These are phyloP conservation scores for Diarsia rubi DNA, from an alignment of 2,888 invertebrate species.

Conservation along the genomic window DNA sequence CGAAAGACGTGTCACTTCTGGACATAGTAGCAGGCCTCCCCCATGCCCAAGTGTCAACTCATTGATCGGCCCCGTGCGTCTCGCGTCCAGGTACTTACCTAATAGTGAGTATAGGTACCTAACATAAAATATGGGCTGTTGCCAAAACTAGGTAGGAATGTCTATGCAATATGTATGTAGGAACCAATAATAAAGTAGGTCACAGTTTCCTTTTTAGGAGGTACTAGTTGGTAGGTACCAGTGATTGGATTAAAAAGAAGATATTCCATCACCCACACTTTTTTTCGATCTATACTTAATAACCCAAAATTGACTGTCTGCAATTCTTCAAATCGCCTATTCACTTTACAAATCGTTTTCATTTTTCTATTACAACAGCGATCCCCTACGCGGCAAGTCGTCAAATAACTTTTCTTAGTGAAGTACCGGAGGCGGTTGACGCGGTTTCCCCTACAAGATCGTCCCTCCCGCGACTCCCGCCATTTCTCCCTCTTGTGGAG, in stretches of 20 bases:
- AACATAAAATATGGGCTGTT: not conserved
- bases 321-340: constrained; percentile 62
- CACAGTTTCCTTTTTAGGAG: not conserved
- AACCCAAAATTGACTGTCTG: constrained; percentile 38
- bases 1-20: too few species aligned
- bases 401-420: constrained; percentile 90
- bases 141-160: not conserved
- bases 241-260: not conserved
- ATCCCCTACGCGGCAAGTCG: constrained; percentile 82
- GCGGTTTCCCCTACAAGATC: constrained; percentile 88
- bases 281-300: constrained; percentile 38
- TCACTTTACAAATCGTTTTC: constrained; percentile 76
- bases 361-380: constrained; percentile 81
- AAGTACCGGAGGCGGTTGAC: constrained; percentile 89
- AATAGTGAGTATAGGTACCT: not conserved
- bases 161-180: not conserved
- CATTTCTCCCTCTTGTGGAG: constrained; percentile 87
- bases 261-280: constrained; percentile 4
- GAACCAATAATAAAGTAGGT: not conserved
- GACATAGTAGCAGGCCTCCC: too few species aligned
- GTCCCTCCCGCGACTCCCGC: constrained; percentile 89
- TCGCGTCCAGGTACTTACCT: not conserved
- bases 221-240: not conserved
- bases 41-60: too few species aligned
- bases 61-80: too few species aligned